Conservation (phyloP, 1,140 invertebrate species). For the Periplaneta americana region DNA sequence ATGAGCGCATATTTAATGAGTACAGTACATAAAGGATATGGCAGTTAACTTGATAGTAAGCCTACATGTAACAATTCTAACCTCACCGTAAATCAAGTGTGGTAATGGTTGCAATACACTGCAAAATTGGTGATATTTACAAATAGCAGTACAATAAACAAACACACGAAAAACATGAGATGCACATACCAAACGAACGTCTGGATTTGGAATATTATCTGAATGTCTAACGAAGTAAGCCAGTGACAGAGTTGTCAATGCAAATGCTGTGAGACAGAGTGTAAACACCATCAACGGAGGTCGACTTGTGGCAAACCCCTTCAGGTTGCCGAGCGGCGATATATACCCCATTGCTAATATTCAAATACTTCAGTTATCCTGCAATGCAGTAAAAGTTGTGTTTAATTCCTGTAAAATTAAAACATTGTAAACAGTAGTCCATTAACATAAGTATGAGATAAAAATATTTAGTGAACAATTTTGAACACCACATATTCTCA, state of each 20-base stretch:
- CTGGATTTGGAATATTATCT: constrained; percentile 3
- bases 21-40: too few relatives aligned
- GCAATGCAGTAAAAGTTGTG: not conserved
- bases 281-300: constrained; percentile 13
- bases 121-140: not conserved
- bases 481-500: not conserved
- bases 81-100: not conserved
- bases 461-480: not conserved
- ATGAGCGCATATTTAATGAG: too few relatives aligned
- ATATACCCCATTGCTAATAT: not conserved
- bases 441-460: not conserved
- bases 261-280: constrained; percentile 11
- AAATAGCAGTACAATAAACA: too few relatives aligned
- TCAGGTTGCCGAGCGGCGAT: constrained; percentile 3
- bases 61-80: not conserved
- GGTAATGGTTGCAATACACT: not conserved
- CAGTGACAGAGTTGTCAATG: constrained; percentile 8
- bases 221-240: constrained; percentile 12
- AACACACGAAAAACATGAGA: not conserved
- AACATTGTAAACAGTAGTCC: not conserved
- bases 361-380: not conserved
- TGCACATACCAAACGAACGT: constrained; percentile 3
- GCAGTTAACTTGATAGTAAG: not conserved
- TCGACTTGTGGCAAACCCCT: constrained; percentile 8
- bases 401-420: not conserved